Evolutionary conservation across 1,140 invertebrate genomes (phyloP).

Genomic region (Bilobella aurantiaca): DNA sequence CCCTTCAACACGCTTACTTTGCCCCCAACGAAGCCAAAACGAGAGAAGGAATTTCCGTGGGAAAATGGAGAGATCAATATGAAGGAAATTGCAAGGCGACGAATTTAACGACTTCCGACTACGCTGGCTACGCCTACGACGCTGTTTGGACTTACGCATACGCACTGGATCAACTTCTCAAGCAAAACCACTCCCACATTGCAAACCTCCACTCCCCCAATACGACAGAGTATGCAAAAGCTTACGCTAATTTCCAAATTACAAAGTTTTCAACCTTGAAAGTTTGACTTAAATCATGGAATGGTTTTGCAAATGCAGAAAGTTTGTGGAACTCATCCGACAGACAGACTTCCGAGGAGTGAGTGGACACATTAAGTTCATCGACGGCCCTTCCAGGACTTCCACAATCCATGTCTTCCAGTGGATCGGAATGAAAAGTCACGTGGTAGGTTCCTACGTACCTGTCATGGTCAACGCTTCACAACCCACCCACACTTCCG

Average conservation of each 20-base stretch:
- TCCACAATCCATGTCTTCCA: constrained; percentile 61
- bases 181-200: constrained; percentile 48
- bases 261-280: neutral
- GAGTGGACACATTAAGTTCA: constrained; percentile 62
- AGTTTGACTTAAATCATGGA: neutral
- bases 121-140: constrained; percentile 63
- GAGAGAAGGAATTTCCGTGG: constrained; percentile 54
- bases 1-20: constrained; percentile 57
- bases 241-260: no score
- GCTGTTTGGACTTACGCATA: constrained; percentile 72
- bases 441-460: constrained; percentile 56
- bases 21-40: constrained; percentile 50
- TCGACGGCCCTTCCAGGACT: constrained; percentile 53
- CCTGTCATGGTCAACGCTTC: constrained; percentile 44
- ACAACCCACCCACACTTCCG: constrained; percentile 15
- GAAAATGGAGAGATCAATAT: constrained; percentile 48
- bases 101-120: constrained; percentile 44
- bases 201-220: constrained; percentile 49
- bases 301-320: constrained; percentile 36
- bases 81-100: constrained; percentile 35
- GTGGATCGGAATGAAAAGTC: constrained; percentile 48
- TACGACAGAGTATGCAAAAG: constrained; percentile 47
- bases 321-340: constrained; percentile 43
- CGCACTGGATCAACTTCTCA: constrained; percentile 55
- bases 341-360: constrained; percentile 62